Evolutionary conservation across 64 coral and sea anemone genomes (phyloP), one percentile per base, ranked within the genome.

Genomic region (Montipora sp.): DNA sequence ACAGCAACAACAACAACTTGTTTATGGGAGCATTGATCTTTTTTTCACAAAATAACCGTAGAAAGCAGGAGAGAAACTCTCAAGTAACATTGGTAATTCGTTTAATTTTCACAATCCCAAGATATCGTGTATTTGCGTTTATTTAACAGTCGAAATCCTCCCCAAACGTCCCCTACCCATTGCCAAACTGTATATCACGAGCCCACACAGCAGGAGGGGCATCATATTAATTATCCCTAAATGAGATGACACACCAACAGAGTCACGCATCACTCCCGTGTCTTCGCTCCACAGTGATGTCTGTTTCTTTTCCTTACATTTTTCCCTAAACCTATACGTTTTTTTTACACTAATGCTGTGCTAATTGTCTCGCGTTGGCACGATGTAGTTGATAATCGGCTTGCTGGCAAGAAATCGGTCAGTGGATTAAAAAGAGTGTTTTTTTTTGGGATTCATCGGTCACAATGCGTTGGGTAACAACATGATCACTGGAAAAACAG

Each of bases 281-380:
- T 67, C 7, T 61, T 82, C 23, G 45, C 46, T 27, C 48, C 82
- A 48, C 13, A 22, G 47, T 63, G 59, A 67, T 71, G 65, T 47
- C 82, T 19, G 45, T 19, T 23, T 49, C 43, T 82, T 44, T 61
- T 0, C 21, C 55, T 51, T 24, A 55, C 65, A 49, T 48, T 16
- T 71, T 72, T 51, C 47, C 8, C 46, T 68, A 50, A 72, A 85
- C 68, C 82, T 85, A 14, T 21, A 19, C 82, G 8, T 85, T 71
- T 36, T 48, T 51, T 72, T 71, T 3, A 21, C n/a, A 63, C 68
- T 85, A 50, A 85, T 71, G 21, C 65, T 47, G 45, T 70, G 82
- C 63, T 85, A 85, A 70, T 85, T 85, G 65, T 85, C 82, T 50
- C 46, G 16, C 13, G 82, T 71, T 71, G 45, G 63, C 66, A 49